phyloP scores from a whole-genome alignment of 1,140 invertebrate species.

The Triops cancriformis region DNA sequence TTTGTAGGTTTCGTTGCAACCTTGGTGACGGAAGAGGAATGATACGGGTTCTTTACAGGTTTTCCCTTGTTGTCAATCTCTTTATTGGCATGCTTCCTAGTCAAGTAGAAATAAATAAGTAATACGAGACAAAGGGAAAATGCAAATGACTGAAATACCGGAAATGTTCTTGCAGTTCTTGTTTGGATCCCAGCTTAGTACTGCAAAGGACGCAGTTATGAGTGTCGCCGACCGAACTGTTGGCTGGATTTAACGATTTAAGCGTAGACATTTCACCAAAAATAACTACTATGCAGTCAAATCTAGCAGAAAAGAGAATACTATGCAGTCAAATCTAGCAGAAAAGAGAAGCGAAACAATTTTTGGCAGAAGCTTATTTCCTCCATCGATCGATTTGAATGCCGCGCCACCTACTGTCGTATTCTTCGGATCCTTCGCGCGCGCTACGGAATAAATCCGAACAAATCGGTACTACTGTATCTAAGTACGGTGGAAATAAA shows the following conservation, averaged over 20 bases:
- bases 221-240: not conserved
- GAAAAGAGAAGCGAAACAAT: not conserved
- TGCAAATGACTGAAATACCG: not conserved
- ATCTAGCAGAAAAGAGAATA: not conserved
- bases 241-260: not conserved
- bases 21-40: not conserved
- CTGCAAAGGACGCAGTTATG: not conserved
- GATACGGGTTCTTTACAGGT: not conserved
- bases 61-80: not conserved
- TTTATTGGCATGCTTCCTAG: not conserved
- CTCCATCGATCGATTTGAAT: not conserved
- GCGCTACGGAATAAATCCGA: not conserved
- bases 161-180: conserved; percentile 6
- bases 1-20: not conserved
- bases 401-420: not conserved
- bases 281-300: not conserved
- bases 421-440: not conserved
- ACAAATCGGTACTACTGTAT: too few relatives aligned
- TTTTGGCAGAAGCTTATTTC: too few relatives aligned
- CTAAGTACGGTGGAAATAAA: too few relatives aligned
- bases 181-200: not conserved
- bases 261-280: not conserved
- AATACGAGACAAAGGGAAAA: not conserved
- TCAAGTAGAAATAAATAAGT: not conserved
- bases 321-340: not conserved